These are phyloP conservation scores for Ectropis crepuscularia DNA, from an alignment of 2,888 invertebrate species.

Conservation along the genomic window DNA sequence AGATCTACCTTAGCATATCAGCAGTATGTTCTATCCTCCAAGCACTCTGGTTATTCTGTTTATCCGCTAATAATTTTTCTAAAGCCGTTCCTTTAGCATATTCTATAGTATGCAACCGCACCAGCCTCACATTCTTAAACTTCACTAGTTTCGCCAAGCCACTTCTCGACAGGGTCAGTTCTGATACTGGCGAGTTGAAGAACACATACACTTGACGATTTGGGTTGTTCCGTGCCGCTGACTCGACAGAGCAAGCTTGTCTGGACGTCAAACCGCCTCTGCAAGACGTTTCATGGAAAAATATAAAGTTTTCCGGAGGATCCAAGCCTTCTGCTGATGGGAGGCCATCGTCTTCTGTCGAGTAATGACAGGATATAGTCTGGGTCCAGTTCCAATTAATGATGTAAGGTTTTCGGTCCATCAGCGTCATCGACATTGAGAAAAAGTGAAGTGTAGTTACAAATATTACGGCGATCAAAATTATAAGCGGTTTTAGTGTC, in stretches of 20 bases:
- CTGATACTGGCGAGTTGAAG: constrained; percentile 41
- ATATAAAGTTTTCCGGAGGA: constrained; percentile 69
- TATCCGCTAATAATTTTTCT: constrained; percentile 25
- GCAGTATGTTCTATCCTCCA: constrained; percentile 40
- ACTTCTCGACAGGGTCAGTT: constrained; percentile 24
- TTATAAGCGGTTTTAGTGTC: background rate
- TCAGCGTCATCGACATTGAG: background rate
- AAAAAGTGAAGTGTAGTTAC: background rate
- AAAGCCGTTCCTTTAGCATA: constrained; percentile 32
- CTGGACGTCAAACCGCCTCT: constrained; percentile 66
- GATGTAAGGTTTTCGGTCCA: background rate
- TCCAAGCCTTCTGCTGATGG: constrained; percentile 17
- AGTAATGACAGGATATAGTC: constrained; percentile 33
- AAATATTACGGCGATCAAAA: background rate
- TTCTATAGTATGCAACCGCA: constrained; percentile 32
- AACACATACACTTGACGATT: constrained; percentile 74
- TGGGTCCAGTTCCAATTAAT: background rate
- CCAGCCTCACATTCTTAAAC: constrained; percentile 38
- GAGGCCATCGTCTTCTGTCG: constrained; percentile 31
- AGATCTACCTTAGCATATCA: constrained; percentile 39
- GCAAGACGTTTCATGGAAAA: constrained; percentile 88
- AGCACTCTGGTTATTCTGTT: constrained; percentile 20
- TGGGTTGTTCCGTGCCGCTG: constrained; percentile 44
- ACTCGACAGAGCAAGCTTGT: constrained; percentile 46
- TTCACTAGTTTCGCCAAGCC: constrained; percentile 27